Evolutionary conservation across 2,113 vertebrate genomes (phyloP), one percentile per base, ranked within the genome.

Genomic region (Mormyrus lacerda): DNA sequence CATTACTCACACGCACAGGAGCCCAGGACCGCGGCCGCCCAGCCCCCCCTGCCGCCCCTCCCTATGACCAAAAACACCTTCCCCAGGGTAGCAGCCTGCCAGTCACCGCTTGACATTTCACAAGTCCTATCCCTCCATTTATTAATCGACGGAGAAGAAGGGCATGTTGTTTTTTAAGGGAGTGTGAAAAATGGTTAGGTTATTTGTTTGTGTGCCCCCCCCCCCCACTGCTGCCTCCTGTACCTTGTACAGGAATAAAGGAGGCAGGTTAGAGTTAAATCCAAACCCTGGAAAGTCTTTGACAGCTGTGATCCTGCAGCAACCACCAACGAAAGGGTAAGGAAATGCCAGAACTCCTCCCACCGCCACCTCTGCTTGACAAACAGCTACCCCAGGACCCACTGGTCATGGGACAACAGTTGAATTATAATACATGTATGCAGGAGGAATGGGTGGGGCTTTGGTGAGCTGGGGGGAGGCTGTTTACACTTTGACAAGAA

Each of bases 1-100:
- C 94, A 95, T 95, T 95, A 95, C 93, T 95, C 94, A 95, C 93
- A 93, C 85, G 93, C 92, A 94, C 93, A 93, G 93, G 93, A 93
- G 94, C 93, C 94, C 91, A 45, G 91, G 93, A 91, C 92, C 85
- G 89, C 91, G 92, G 90, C 92, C 91, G 91, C 92, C 92, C 92
- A 55, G 91, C 90, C 90, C 93, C 92, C 91, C 91, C 91, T 89
- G 89, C 87, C 9, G 17, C 83, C 88, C 17, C 91, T 45, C 85
- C 88, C 15, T 50, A 84, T 84, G 91, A 17, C 90, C 45, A n/a
- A 76, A 76, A 90, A 58, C 55, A 58, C 76, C 84, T 50, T 85
- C 13, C 45, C 47, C 24, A 7, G 24, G 31, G 50, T 27, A 87
- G 19, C 31, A 13, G 35, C 48, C 76, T 89, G 93, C 93, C 94